Conservation (phyloP, 2,113 vertebrate genomes). For the Dissostichus mawsoni region DNA sequence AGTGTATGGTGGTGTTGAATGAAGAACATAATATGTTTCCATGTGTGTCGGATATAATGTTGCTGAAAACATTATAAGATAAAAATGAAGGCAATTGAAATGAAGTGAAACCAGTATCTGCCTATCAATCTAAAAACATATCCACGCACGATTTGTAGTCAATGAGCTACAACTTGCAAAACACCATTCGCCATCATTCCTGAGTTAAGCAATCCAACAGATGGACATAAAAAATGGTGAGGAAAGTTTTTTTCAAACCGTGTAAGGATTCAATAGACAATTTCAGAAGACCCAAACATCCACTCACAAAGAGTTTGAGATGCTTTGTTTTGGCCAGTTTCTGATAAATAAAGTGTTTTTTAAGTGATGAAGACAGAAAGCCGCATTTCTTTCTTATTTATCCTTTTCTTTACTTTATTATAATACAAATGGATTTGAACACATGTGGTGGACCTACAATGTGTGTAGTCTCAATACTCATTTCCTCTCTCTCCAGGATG, state of each 20-base stretch:
- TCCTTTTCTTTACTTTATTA: neutral
- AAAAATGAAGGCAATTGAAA: conserved; percentile 2
- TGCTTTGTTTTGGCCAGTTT: neutral
- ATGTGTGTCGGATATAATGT: neutral
- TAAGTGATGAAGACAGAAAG: neutral
- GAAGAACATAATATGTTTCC: neutral
- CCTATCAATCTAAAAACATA: neutral
- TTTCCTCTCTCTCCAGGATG: conserved; percentile 87
- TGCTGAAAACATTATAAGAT: neutral
- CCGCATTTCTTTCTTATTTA: neutral
- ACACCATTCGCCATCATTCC: neutral
- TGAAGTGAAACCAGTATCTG: conserved; percentile 16
- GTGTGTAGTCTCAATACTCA: conserved; percentile 52
- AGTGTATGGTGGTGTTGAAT: conserved; percentile 9
- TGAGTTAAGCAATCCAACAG: neutral
- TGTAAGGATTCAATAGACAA: neutral
- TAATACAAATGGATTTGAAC: neutral
- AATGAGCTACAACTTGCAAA: neutral
- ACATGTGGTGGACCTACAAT: conserved; percentile 8
- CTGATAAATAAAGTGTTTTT: neutral
- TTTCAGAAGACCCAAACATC: neutral
- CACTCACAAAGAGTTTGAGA: neutral
- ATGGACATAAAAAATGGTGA: neutral
- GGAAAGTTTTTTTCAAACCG: neutral
- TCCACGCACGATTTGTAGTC: neutral